These are phyloP conservation scores for Lutraria rhynchaena DNA, from an alignment of 1,140 invertebrate species.

Conservation along the genomic window DNA sequence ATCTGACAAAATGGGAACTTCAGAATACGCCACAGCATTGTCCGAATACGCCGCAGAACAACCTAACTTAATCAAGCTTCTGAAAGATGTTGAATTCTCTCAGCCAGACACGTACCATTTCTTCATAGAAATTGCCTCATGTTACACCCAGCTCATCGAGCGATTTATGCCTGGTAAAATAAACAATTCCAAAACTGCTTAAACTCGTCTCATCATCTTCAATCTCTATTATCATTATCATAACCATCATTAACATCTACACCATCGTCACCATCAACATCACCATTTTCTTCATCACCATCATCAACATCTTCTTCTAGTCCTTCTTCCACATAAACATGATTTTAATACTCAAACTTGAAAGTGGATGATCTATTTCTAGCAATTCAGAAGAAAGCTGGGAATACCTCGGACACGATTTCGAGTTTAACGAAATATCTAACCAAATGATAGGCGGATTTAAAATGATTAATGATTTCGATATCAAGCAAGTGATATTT, in stretches of 20 bases:
- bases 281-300: background rate
- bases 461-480: too few relatives aligned
- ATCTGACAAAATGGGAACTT: slow-evolving; percentile 4
- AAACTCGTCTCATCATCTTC: background rate
- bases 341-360: background rate
- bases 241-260: background rate
- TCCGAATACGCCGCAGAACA: slow-evolving; percentile 38
- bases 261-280: background rate
- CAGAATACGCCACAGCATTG: slow-evolving; percentile 22
- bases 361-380: background rate
- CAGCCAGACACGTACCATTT: slow-evolving; percentile 32
- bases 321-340: background rate
- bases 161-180: slow-evolving; percentile 27
- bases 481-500: too few relatives aligned
- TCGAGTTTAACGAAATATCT: too few relatives aligned
- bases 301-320: background rate
- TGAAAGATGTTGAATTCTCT: slow-evolving; percentile 29
- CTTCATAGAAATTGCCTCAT: slow-evolving; percentile 38
- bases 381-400: too few relatives aligned
- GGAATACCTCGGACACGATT: too few relatives aligned
- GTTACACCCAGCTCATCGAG: slow-evolving; percentile 37
- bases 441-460: too few relatives aligned
- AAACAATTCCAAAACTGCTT: background rate
- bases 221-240: background rate
- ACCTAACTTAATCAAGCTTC: slow-evolving; percentile 37